Evolutionary conservation across 2,113 vertebrate species (phyloP).

Genomic region (Brachypteracias leptosomus): DNA sequence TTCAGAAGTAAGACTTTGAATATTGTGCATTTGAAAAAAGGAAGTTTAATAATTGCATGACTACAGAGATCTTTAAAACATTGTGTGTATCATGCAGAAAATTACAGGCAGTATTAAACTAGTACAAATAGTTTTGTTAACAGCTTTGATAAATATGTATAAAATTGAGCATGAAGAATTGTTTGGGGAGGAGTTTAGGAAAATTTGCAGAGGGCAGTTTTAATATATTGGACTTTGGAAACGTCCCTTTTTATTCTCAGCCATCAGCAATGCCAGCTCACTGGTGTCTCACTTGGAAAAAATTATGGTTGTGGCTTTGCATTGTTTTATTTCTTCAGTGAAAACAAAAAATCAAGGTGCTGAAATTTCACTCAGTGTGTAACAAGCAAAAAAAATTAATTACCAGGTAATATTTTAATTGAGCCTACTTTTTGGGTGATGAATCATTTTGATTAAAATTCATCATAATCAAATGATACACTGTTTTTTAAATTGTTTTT

Average conservation of each 20-base stretch:
- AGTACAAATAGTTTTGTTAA: neutral
- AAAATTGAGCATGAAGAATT: neutral
- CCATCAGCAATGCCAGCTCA: neutral
- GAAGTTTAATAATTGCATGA: neutral
- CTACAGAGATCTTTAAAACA: neutral
- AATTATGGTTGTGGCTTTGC: neutral
- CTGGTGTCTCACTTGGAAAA: neutral
- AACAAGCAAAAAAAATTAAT: neutral
- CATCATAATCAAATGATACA: neutral
- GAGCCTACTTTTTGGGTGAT: neutral
- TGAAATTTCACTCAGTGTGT: neutral
- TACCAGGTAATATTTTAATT: neutral
- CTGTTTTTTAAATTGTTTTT: neutral
- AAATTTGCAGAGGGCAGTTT: neutral
- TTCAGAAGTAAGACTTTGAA: constrained; percentile 88
- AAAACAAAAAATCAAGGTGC: neutral
- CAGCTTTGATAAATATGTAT: neutral
- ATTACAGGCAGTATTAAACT: neutral
- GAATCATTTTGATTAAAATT: neutral
- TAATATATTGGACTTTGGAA: neutral
- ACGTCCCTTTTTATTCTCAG: neutral
- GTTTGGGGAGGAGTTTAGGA: neutral
- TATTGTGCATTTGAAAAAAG: neutral
- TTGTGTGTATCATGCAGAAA: neutral
- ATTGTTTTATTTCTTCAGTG: neutral